Evolutionary conservation across 2,888 invertebrate genomes (phyloP), one percentile per base, ranked within the genome.

Genomic region (Ceratothoa steindachneri): DNA sequence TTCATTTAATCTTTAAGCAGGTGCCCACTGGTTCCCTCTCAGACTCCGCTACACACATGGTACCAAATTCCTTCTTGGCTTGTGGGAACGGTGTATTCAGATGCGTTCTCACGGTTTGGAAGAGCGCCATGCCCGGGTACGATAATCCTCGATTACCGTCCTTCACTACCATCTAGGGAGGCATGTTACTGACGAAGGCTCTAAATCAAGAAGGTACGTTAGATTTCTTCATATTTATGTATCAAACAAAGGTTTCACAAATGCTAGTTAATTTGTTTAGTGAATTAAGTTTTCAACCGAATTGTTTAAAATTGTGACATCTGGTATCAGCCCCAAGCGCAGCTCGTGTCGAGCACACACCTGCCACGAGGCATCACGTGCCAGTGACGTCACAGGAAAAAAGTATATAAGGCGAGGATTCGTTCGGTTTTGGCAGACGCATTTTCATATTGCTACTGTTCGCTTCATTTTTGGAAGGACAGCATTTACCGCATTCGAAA

Each of bases 331-430:
- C 72, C 69, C 60, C 67, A 68, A 69, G 77, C 72, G 73, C 75
- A 72, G 75, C 75, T 73, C 75, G 77, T 70, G 77, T 75, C 75
- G 75, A 70, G 77, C 77, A 75, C 77, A 75, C 77, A 77, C 77
- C 77, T 77, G 77, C 77, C 77, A 77, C 77, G 77, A 77, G 77
- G 74, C 74, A 77, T 75, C 75, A 74, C 77, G 77, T 77, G 77
- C 77, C 77, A 74, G 69, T 77, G 77, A 77, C 77, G 77, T 77
- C 77, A 77, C 66, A 27, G 68, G 31, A 30, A 30, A 27, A 67
- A 69, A 27, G 64, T 75, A 77, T 77, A 77, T 30, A 77, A 71
- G 60, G 30, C 53, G 24, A 22, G 30, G 27, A 41, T 3, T n/a
- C 27, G 9, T 1, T 19, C n/a, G 24, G 15, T 12, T 5, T 19